phyloP scores from a whole-genome alignment of 2,888 invertebrate species.

The Junonia oenone region DNA sequence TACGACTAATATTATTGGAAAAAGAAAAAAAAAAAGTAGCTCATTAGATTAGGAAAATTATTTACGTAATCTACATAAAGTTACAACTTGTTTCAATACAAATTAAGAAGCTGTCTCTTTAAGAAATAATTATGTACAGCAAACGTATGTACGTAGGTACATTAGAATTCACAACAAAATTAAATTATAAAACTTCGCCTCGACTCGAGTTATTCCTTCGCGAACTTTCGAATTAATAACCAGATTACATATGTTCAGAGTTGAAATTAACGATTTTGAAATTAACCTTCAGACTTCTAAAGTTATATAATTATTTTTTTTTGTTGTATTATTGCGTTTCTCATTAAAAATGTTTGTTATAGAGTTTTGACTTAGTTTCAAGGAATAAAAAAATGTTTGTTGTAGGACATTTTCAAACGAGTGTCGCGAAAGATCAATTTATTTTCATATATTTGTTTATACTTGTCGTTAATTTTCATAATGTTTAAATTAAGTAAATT shows the following conservation, averaged over 20 bases:
- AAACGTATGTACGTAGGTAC: neutral
- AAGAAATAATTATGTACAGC: neutral
- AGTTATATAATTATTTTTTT: conserved; percentile 6
- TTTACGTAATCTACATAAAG: too few relatives aligned
- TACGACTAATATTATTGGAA: too few relatives aligned
- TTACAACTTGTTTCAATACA: neutral
- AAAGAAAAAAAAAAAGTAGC: too few relatives aligned
- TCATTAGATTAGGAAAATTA: too few relatives aligned
- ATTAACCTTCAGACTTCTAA: conserved; percentile 10
- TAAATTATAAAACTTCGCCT: conserved; percentile 8
- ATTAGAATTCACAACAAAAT: neutral
- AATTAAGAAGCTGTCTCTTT: neutral
- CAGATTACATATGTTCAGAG: conserved; percentile 5
- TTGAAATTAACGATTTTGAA: conserved; percentile 7
- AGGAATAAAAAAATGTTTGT: too few relatives aligned
- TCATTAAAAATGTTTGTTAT: neutral
- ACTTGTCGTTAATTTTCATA: too few relatives aligned
- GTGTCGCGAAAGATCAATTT: too few relatives aligned
- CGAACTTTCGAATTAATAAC: conserved; percentile 19
- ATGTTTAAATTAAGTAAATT: too few relatives aligned
- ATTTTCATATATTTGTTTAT: too few relatives aligned
- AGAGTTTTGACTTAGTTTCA: neutral
- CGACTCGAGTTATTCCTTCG: conserved; percentile 10
- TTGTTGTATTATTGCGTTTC: neutral
- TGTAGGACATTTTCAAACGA: too few relatives aligned